Base-by-base conservation (phyloP, 1,140 invertebrate genomes). In the Drosophila suzukii region DNA sequence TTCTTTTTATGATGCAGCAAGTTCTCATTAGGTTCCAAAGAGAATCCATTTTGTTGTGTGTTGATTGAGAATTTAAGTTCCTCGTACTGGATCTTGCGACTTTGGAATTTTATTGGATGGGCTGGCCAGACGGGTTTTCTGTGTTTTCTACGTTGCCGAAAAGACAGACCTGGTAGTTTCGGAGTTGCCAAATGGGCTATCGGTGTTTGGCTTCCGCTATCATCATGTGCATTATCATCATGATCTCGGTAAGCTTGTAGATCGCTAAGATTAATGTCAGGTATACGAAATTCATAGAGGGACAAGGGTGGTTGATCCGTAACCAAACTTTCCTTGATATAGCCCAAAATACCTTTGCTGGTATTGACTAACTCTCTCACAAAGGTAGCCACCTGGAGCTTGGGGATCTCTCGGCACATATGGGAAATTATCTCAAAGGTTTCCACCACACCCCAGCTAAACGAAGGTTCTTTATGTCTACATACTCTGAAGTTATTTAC, bases 231-330 rank as follows among this genome's bases (percentile, higher is more conserved):
- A 57, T 3, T 17, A 0, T 7, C 17, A 10, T 13, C 8, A 8
- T 12, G 15, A 24, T 12, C 7, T 36, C n/a, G 49, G 15, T 6
- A 13, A 12, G 13, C 6, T 4, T 20, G 5, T 8, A 47, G 30
- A 12, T 61, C 63, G 1, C 5, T 15, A 3, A 36, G 13, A 17
- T 43, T 39, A 13, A 75, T 51, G 10, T 75, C 72, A 0, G 82
- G 78, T 4, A 60, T 44, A 0, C 82, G 74, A 32, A 85, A 85
- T 12, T 85, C 82, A 17, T 20, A 54, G 15, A 62, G 36, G 0
- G 49, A 17, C 20, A 34, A 4, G 4, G 4, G 3, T 8, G 49
- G 30, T 10, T 5, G 4, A 17, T 51, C 15, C 5, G 20, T 12
- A 12, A 15, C 6, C 8, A 12, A 13, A 66, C n/a, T 43, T 6